These are phyloP conservation scores for Melanotaenia duboulayi DNA, from an alignment of 2,113 vertebrate genomes.

Conservation along the genomic window DNA sequence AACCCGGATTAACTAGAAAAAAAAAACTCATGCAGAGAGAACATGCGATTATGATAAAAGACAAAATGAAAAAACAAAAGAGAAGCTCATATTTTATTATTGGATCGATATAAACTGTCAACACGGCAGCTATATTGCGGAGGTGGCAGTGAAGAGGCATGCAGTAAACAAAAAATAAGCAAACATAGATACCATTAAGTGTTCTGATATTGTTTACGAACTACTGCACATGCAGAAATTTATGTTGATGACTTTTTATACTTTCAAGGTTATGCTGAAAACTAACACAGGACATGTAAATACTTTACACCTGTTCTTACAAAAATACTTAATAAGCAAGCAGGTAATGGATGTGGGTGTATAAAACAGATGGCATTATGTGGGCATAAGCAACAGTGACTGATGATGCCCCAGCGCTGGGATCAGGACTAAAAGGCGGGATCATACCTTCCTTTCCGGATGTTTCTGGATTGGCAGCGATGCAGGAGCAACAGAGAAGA, in stretches of 20 bases:
- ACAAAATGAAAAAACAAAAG: not conserved
- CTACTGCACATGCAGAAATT: not conserved
- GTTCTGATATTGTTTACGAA: not conserved
- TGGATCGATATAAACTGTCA: slow-evolving; percentile 40
- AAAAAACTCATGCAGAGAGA: not conserved
- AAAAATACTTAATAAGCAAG: not conserved
- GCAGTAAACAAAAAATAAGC: slow-evolving; percentile 26
- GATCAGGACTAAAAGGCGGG: slow-evolving; percentile 84
- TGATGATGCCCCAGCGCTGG: not conserved
- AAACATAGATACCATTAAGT: slow-evolving; percentile 3
- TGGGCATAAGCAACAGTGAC: slow-evolving; percentile 4
- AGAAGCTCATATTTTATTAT: slow-evolving; percentile 32
- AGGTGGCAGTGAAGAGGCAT: slow-evolving; percentile 27
- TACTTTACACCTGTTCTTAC: not conserved
- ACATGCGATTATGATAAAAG: not conserved
- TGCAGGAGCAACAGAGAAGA: slow-evolving; percentile 27
- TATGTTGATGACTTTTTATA: not conserved
- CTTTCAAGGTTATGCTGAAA: slow-evolving; percentile 5
- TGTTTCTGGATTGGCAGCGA: slow-evolving; percentile 87
- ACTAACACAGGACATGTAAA: slow-evolving; percentile 5
- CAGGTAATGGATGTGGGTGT: not conserved
- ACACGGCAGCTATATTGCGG: slow-evolving; percentile 23
- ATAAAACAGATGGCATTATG: slow-evolving; percentile 43
- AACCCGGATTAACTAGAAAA: not conserved
- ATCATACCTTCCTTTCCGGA: slow-evolving; percentile 96